Evolutionary conservation across 2,888 invertebrate genomes (phyloP).

Genomic region (Cremastobaeus sp.): DNA sequence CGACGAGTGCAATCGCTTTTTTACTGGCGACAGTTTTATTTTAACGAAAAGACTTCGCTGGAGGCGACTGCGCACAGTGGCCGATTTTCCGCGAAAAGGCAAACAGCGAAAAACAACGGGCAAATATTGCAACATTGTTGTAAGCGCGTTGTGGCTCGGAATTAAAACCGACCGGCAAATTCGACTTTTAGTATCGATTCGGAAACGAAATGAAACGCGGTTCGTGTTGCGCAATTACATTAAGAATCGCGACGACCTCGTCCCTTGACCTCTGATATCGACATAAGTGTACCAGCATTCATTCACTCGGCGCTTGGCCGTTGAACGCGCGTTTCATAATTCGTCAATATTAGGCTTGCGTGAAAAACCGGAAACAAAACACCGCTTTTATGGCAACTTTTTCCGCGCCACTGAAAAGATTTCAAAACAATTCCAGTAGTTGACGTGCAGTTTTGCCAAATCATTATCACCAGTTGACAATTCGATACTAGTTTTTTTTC

Average conservation of each 20-base stretch:
- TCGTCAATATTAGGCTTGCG: constrained; percentile 27
- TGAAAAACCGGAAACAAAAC: constrained; percentile 18
- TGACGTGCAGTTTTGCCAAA: too few species aligned
- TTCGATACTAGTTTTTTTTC: too few species aligned
- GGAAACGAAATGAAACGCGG: constrained; percentile 2
- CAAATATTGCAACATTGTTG: too few species aligned
- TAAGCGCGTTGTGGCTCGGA: too few species aligned
- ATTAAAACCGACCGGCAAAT: too few species aligned
- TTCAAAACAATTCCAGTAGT: constrained; percentile 17
- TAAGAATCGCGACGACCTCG: neutral
- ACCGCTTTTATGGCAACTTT: constrained; percentile 6
- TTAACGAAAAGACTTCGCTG: neutral
- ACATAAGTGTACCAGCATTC: constrained; percentile 24
- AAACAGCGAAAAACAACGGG: too few species aligned
- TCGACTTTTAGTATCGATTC: too few species aligned
- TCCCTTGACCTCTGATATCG: constrained; percentile 25
- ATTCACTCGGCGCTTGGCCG: constrained; percentile 26
- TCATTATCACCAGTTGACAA: too few species aligned
- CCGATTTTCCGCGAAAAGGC: too few species aligned
- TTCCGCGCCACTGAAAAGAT: constrained; percentile 5
- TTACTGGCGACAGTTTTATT: constrained; percentile 26
- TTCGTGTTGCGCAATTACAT: neutral
- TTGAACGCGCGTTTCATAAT: constrained; percentile 40
- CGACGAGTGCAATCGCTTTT: constrained; percentile 38
- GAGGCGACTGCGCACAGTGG: too few species aligned